A percentile compares a stretch with the other conserved stretches of the same genome.
phyloP scores from a whole-genome alignment of 2,797 vertebrate species.

The Anomalospiza imberbis region DNA sequence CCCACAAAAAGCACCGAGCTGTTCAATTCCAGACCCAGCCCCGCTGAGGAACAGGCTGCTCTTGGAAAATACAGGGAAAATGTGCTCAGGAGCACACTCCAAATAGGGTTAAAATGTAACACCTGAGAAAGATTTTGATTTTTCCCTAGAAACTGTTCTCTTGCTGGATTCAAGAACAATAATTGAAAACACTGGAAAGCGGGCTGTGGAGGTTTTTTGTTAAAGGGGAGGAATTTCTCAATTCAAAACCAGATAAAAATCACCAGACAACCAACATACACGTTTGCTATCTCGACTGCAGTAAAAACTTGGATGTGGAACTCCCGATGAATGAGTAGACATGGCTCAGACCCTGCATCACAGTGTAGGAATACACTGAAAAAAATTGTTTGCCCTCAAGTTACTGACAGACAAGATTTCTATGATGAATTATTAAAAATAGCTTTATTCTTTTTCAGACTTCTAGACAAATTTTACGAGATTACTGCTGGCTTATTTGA shows the following conservation, averaged over 20 bases:
- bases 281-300: fast-evolving
- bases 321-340: neutral
- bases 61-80: neutral
- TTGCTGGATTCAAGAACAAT: neutral
- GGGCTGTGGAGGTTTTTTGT: neutral
- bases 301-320: neutral
- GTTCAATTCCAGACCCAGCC: neutral
- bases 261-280: neutral
- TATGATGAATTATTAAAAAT: neutral
- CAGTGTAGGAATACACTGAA: neutral
- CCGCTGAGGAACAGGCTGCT: neutral
- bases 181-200: neutral
- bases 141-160: neutral
- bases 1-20: neutral
- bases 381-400: neutral
- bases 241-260: neutral
- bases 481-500: slow-evolving; percentile 6
- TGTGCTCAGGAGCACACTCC: fast-evolving
- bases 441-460: neutral
- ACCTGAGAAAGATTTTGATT: neutral
- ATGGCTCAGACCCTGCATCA: neutral
- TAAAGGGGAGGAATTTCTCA: neutral
- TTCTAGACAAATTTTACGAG: slow-evolving; percentile 2
- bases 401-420: neutral
- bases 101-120: neutral